Percentiles rank a stretch among this genome's conserved stretches.
Conservation (phyloP, 1,140 invertebrate genomes). For the Metaphire vulgaris region DNA sequence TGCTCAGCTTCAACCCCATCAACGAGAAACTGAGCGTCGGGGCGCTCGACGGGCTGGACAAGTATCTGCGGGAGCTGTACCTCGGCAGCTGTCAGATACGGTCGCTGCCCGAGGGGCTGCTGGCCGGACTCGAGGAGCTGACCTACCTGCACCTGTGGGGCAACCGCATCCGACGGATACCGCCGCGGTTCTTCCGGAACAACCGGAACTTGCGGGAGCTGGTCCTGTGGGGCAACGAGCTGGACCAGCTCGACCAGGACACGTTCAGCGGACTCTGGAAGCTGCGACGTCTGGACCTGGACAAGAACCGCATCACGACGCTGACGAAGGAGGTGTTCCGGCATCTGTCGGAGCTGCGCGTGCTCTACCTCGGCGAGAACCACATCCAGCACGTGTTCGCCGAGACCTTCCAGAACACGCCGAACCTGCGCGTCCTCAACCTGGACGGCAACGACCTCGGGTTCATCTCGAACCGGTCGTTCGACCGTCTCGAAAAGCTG, state of each 20-base stretch:
- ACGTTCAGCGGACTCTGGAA: constrained; percentile 24
- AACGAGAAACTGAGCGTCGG: constrained; percentile 15
- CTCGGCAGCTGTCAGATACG: constrained; percentile 22
- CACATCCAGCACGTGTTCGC: constrained; percentile 60
- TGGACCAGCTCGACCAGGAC: constrained; percentile 11
- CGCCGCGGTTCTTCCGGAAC: constrained; percentile 13
- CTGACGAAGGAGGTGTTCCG: constrained; percentile 21
- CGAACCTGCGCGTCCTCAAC: constrained; percentile 61
- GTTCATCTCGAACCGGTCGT: constrained; percentile 64
- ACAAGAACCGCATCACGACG: constrained; percentile 19
- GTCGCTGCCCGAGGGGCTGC: constrained; percentile 10
- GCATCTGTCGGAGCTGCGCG: constrained; percentile 53
- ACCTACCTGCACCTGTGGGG: constrained; percentile 23
- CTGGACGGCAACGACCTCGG: constrained; percentile 65
- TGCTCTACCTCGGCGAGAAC: constrained; percentile 63
- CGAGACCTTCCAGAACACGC: constrained; percentile 63
- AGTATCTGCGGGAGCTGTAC: constrained; percentile 22
- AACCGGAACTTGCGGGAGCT: constrained; percentile 18
- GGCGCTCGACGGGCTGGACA: constrained; percentile 11
- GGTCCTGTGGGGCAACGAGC: constrained; percentile 27
- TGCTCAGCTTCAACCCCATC: constrained; percentile 29
- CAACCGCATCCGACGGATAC: constrained; percentile 21
- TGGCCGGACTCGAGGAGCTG: constrained; percentile 18
- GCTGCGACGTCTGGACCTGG: constrained; percentile 22
- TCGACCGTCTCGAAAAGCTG: constrained; percentile 63